Evolutionary conservation across 2,113 vertebrate genomes (phyloP), one percentile per base, ranked within the genome.

Genomic region (Brienomyrus brachyistius): DNA sequence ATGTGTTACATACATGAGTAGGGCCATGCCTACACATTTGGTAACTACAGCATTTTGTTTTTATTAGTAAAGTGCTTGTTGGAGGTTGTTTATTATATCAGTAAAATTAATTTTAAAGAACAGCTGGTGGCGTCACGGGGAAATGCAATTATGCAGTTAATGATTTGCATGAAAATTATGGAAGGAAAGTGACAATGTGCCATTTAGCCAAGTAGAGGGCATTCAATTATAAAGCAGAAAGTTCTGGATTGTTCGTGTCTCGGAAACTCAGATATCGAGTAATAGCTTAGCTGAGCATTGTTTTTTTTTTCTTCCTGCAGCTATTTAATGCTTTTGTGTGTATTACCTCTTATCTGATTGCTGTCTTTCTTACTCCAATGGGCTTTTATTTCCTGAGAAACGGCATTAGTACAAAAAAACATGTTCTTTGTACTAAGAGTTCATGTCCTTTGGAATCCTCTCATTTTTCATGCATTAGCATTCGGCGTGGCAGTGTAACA

Each of bases 381-480:
- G 51, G n/a, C 87, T 45, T 91, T 90, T 89, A 89, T 91, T 92
- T 92, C 93, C 92, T 93, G 47, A 92, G 90, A 94, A 91, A 93
- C 93, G 91, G 91, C 90, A 91, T 91, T 94, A 94, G 93, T 93
- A 93, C 92, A 95, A 94, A 94, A 95, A 94, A 93, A 93, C 62
- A 70, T 70, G 62, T 70, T 94, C 91, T 94, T 94, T 95, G 94
- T 95, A 92, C 93, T 95, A 94, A 93, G 94, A 92, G 92, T 95
- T 91, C 93, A 91, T 43, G 23, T 84, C 35, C 92, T 95, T 95
- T 95, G 91, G 91, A 91, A 93, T 91, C 87, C 87, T 93, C 91
- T 91, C 90, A 92, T 83, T 89, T 82, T 35, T 50, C 50, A 86
- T 19, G 21, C 51, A 54, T 87, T 89, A 5, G 13, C 21, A 19